Percentiles rank a stretch among this genome's conserved stretches.
phyloP scores from a whole-genome alignment of 1,140 invertebrate genomes.

The Lasaia peninsularis region DNA sequence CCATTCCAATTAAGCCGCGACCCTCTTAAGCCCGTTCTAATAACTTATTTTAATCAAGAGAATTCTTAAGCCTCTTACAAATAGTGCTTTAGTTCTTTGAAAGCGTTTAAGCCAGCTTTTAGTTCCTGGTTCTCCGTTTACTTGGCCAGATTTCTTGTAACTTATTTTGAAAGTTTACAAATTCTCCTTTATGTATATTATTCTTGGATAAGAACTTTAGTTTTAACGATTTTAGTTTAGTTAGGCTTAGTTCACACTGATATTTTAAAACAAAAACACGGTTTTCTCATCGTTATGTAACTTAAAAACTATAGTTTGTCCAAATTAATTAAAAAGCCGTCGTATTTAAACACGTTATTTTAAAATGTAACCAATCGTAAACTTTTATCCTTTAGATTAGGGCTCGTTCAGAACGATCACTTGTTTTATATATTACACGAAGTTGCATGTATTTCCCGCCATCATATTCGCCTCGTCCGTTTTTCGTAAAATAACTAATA shows the following conservation, averaged over 20 bases:
- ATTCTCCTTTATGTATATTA: conserved; percentile 14
- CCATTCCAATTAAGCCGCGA: conserved; percentile 10
- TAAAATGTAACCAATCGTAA: no score
- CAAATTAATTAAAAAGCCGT: no score
- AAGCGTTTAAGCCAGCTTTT: conserved; percentile 19
- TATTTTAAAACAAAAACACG: no score
- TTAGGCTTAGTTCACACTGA: neutral
- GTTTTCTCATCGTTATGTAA: no score
- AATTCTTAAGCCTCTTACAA: conserved; percentile 20
- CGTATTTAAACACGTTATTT: no score
- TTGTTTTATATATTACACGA: no score
- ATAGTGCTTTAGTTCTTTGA: conserved; percentile 16
- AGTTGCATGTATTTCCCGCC: no score
- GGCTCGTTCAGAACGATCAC: no score
- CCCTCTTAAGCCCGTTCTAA: conserved; percentile 17
- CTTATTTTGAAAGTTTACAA: conserved; percentile 16
- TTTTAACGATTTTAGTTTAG: neutral
- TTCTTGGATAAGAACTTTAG: neutral
- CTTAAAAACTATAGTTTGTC: no score
- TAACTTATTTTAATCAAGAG: conserved; percentile 20
- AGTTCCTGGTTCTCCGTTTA: conserved; percentile 15
- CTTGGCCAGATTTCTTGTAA: conserved; percentile 15
- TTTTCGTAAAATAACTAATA: no score
- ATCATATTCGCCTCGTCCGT: no score
- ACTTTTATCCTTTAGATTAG: no score